Evolutionary conservation across 2,113 vertebrate species (phyloP).

Genomic region (Lophotis ruficrista): DNA sequence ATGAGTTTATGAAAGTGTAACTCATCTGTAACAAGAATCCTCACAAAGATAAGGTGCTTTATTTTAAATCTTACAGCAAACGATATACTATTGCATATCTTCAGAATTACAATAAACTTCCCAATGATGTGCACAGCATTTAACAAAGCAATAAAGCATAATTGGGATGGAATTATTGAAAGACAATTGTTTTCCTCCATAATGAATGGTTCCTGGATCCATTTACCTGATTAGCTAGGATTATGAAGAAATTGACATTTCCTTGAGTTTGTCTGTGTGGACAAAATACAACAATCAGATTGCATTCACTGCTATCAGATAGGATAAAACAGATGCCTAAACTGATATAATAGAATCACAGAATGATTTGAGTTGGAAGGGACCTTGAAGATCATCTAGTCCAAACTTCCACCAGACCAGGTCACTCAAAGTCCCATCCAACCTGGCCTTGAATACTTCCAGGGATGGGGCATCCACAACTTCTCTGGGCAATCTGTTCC

Average conservation of each 20-base stretch:
- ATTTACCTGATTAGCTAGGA: neutral
- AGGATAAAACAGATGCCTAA: neutral
- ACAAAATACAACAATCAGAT: neutral
- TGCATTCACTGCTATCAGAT: neutral
- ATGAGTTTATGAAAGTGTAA: neutral
- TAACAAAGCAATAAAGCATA: constrained; percentile 14
- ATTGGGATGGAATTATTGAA: neutral
- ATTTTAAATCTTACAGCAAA: constrained; percentile 12
- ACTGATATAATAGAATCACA: neutral
- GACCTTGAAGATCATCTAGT: no score
- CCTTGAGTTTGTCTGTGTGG: neutral
- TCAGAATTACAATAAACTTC: neutral
- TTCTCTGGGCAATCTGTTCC: no score
- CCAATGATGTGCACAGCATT: neutral
- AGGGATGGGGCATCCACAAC: no score
- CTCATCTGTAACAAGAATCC: neutral
- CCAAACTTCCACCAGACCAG: no score
- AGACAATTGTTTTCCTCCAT: neutral
- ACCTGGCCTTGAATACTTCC: no score
- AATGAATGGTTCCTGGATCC: neutral
- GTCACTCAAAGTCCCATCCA: no score
- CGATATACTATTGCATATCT: neutral
- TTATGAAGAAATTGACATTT: neutral
- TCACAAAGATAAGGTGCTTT: neutral
- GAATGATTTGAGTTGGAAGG: no score